These are phyloP conservation scores for Calosoma granatense DNA, from an alignment of 1,140 invertebrate genomes.

Conservation along the genomic window DNA sequence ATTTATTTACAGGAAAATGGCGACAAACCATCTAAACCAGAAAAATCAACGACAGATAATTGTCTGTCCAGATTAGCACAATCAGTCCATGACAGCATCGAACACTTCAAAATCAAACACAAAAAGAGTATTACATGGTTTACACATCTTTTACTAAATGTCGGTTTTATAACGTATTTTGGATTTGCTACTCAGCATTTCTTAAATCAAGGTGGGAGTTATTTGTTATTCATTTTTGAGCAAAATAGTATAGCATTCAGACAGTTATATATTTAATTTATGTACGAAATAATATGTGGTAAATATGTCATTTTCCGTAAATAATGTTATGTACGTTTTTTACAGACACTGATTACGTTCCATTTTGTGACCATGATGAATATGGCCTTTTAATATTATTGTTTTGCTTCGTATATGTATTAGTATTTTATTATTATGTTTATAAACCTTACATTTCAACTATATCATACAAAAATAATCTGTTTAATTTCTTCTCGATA, in stretches of 20 bases:
- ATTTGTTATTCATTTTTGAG: no score
- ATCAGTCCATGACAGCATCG: background rate
- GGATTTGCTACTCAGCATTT: slow-evolving; percentile 14
- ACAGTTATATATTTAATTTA: no score
- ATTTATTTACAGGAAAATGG: background rate
- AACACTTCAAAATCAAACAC: background rate
- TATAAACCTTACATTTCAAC: slow-evolving; percentile 48
- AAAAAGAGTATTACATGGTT: background rate
- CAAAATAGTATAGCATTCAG: no score
- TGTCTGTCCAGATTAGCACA: background rate
- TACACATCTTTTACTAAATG: slow-evolving; percentile 15
- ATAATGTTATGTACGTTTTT: no score
- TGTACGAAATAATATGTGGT: no score
- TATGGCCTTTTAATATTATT: background rate
- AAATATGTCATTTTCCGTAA: no score
- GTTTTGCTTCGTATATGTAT: background rate
- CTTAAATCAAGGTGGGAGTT: background rate
- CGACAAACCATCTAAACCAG: background rate
- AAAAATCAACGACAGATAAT: background rate
- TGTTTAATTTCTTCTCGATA: slow-evolving; percentile 13
- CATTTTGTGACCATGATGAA: background rate
- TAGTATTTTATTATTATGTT: slow-evolving; percentile 48
- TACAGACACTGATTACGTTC: background rate
- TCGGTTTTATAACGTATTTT: slow-evolving; percentile 19
- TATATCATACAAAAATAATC: slow-evolving; percentile 29